Evolutionary conservation across 2,888 invertebrate genomes (phyloP).

Genomic region (Dysmachus trigonus): DNA sequence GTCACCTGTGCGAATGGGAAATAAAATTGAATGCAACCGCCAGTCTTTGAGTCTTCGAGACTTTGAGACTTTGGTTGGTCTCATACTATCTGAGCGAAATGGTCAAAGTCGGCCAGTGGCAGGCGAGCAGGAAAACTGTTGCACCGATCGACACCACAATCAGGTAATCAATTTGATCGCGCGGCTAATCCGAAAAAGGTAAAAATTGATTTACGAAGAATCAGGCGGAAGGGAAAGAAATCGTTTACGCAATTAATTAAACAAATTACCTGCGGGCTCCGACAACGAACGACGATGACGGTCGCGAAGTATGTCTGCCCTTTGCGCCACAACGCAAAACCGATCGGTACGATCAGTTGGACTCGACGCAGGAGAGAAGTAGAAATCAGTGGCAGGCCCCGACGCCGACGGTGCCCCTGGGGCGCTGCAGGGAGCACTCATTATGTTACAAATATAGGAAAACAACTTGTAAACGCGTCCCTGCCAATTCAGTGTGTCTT

Average conservation of each 20-base stretch:
- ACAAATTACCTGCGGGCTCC: slow-evolving; percentile 51
- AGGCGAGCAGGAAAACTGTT: slow-evolving; percentile 28
- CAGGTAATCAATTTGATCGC: slow-evolving; percentile 47
- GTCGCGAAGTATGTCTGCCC: not conserved
- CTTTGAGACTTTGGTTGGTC: not conserved
- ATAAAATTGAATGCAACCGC: slow-evolving; percentile 4
- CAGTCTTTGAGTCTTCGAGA: not conserved
- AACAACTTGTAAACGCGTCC: slow-evolving; percentile 42
- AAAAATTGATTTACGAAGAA: slow-evolving; percentile 51
- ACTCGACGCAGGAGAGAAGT: not conserved
- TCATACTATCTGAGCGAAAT: not conserved
- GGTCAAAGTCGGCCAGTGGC: slow-evolving; percentile 19
- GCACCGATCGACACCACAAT: slow-evolving; percentile 47
- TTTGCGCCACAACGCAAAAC: not conserved
- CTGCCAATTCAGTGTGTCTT: slow-evolving; percentile 21
- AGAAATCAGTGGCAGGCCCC: not conserved
- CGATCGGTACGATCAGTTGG: not conserved
- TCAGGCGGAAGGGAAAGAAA: slow-evolving; percentile 33
- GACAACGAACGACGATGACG: not conserved
- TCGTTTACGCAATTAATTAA: slow-evolving; percentile 55
- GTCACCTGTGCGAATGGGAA: slow-evolving; percentile 13
- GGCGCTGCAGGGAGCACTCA: slow-evolving; percentile 16
- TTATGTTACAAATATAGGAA: slow-evolving; percentile 43
- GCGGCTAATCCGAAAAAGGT: slow-evolving; percentile 43
- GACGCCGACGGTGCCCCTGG: not conserved